These are phyloP conservation scores for Tipula helvola DNA, from an alignment of 2,888 invertebrate genomes.

Conservation along the genomic window DNA sequence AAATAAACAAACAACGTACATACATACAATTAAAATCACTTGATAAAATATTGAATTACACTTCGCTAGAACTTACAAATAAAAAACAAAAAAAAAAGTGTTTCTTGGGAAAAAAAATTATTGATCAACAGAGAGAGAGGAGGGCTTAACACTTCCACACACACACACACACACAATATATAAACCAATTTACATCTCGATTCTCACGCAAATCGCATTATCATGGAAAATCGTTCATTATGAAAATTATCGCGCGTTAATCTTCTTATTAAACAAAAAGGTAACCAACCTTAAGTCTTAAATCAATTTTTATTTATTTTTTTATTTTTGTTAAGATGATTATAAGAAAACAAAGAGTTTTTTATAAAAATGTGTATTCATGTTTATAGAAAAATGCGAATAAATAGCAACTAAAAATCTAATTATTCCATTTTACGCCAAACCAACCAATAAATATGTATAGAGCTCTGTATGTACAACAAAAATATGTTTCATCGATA, in stretches of 20 bases:
- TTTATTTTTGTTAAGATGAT: neutral
- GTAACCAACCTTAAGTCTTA: neutral
- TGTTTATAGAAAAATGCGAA: neutral
- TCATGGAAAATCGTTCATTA: neutral
- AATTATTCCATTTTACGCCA: neutral
- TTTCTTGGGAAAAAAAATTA: neutral
- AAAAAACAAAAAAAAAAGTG: neutral
- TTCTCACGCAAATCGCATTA: neutral
- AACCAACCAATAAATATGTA: neutral
- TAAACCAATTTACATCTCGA: neutral
- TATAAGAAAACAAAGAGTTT: neutral
- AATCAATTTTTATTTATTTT: neutral
- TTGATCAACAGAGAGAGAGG: neutral
- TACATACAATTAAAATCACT: neutral
- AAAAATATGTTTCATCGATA: neutral
- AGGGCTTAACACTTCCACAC: neutral
- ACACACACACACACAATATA: neutral
- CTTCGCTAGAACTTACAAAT: neutral
- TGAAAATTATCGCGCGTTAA: neutral
- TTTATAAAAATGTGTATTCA: neutral
- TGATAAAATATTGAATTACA: constrained; percentile 4
- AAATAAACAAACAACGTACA: neutral
- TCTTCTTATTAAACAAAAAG: neutral
- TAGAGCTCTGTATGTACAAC: neutral
- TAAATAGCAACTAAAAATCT: neutral